Conservation (phyloP, 2,797 vertebrate species). For the Calcarius lapponicus region DNA sequence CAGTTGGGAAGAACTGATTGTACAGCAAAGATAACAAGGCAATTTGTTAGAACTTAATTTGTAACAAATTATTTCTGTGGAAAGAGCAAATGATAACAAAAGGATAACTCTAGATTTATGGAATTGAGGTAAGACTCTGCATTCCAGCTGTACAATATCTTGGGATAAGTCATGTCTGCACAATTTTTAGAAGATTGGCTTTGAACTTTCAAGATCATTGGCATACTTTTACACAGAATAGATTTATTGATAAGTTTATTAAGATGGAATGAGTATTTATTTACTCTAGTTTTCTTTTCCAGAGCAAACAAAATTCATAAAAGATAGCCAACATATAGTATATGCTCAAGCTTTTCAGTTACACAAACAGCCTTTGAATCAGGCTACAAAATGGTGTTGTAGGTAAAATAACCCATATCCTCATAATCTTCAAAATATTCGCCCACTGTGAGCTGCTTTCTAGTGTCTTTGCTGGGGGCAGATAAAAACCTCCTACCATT, state of each 20-base stretch:
- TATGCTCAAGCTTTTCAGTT: background rate
- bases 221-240: background rate
- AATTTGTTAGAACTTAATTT: conserved; percentile 20
- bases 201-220: background rate
- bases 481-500: background rate
- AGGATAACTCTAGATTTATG: background rate
- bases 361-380: background rate
- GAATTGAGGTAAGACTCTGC: background rate
- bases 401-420: background rate
- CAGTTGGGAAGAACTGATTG: background rate
- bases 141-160: background rate
- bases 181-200: background rate
- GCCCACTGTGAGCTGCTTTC: background rate
- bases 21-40: background rate
- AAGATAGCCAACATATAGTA: background rate
- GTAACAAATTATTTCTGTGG: background rate
- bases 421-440: background rate
- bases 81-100: background rate
- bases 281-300: background rate
- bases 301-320: background rate
- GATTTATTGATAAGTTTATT: background rate
- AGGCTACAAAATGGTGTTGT: background rate
- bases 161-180: background rate
- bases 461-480: background rate
- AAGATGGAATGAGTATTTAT: background rate